These are phyloP conservation scores for Suricata suricatta DNA, from an alignment of 2,113 vertebrate species.

Conservation along the genomic window DNA sequence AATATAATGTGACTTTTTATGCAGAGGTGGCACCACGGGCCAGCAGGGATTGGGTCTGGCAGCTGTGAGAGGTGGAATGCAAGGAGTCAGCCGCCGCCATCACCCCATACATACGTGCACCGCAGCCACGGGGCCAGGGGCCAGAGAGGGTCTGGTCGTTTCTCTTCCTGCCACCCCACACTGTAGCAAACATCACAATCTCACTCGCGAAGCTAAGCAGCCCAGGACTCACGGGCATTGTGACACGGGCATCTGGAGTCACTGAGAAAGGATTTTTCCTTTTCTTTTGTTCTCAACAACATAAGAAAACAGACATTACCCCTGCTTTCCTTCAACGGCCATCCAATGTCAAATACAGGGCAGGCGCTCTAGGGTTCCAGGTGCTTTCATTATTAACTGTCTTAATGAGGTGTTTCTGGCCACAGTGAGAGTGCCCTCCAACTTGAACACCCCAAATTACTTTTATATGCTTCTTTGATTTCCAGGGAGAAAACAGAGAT, in stretches of 20 bases:
- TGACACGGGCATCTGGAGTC: neutral
- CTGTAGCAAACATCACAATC: rapidly evolving
- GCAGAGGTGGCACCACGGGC: neutral
- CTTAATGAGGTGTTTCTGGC: conserved; percentile 69
- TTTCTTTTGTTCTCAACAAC: neutral
- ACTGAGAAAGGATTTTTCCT: neutral
- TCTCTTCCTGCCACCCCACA: neutral
- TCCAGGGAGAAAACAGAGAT: conserved; percentile 77
- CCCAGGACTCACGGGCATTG: neutral
- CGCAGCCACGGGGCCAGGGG: neutral
- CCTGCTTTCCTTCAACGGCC: neutral
- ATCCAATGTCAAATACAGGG: neutral
- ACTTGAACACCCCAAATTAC: conserved; percentile 66
- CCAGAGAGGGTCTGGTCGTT: rapidly evolving
- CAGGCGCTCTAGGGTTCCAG: neutral
- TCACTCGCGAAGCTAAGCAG: neutral
- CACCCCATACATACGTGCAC: too few species aligned
- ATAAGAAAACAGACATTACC: neutral
- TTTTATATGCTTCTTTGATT: conserved; percentile 72
- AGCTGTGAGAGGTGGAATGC: neutral
- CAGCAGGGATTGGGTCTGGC: neutral
- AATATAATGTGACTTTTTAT: neutral
- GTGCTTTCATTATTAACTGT: neutral
- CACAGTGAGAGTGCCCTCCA: conserved; percentile 53
- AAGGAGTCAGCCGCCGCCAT: rapidly evolving